Percentiles rank a stretch among this genome's conserved stretches.
phyloP scores from a whole-genome alignment of 1,140 invertebrate species.

The Neotoxoptera formosana region DNA sequence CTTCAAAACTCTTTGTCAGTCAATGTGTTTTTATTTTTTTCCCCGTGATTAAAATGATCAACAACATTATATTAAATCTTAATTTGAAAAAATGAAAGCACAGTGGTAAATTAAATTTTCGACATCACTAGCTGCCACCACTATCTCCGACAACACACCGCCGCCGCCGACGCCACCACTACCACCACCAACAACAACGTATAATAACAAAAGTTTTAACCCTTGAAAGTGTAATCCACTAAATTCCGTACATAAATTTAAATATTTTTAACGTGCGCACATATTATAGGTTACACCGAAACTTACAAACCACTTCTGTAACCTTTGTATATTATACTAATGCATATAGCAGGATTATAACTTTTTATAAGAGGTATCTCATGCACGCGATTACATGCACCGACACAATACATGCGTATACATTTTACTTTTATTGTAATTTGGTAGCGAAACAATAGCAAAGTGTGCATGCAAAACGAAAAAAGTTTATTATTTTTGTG shows the following conservation, averaged over 20 bases:
- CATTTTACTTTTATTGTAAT: slow-evolving; percentile 27
- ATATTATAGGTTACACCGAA: slow-evolving; percentile 5
- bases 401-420: neutral
- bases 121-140: neutral
- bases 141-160: no score
- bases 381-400: neutral
- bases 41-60: neutral
- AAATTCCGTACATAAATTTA: slow-evolving; percentile 40
- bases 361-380: slow-evolving; percentile 31
- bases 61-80: neutral
- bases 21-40: neutral
- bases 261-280: slow-evolving; percentile 17
- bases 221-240: slow-evolving; percentile 25
- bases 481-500: neutral
- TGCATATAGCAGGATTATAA: slow-evolving; percentile 6
- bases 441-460: no score
- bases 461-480: neutral
- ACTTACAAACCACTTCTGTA: slow-evolving; percentile 38
- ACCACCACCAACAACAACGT: neutral
- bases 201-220: slow-evolving; percentile 39
- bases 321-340: slow-evolving; percentile 20
- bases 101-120: slow-evolving; percentile 6
- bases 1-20: neutral
- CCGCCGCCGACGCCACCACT: neutral
- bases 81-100: neutral